A percentile compares a stretch with the other conserved stretches of the same genome.
Evolutionary conservation across 2,888 invertebrate species (phyloP).

Genomic region (Rhyacophila evoluta): DNA sequence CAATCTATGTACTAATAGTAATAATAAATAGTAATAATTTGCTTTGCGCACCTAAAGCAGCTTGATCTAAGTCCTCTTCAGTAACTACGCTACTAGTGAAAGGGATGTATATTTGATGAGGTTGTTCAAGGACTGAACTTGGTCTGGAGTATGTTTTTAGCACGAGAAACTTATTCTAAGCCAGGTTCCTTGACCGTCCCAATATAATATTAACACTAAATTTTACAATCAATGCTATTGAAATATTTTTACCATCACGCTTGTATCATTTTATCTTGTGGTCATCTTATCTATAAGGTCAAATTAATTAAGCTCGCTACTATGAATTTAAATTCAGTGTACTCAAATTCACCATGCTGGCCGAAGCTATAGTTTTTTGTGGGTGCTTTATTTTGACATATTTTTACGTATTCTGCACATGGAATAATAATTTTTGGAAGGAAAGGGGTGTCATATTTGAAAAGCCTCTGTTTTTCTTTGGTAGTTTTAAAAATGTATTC

Average conservation of each 20-base stretch:
- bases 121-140: no score
- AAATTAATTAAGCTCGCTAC: neutral
- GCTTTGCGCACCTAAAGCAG: no score
- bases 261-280: neutral
- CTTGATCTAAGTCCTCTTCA: no score
- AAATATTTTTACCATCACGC: neutral
- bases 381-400: neutral
- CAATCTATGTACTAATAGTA: no score
- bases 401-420: conserved; percentile 35
- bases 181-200: no score
- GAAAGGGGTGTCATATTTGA: conserved; percentile 56
- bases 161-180: no score
- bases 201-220: no score
- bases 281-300: neutral
- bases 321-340: neutral
- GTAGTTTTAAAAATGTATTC: conserved; percentile 56
- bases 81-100: no score
- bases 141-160: no score
- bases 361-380: neutral
- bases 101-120: no score
- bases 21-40: no score
- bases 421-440: conserved; percentile 56
- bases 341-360: neutral
- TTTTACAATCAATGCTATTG: no score
- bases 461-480: conserved; percentile 55